Conservation (phyloP, 2,113 vertebrate species). For the Xiphias gladius region DNA sequence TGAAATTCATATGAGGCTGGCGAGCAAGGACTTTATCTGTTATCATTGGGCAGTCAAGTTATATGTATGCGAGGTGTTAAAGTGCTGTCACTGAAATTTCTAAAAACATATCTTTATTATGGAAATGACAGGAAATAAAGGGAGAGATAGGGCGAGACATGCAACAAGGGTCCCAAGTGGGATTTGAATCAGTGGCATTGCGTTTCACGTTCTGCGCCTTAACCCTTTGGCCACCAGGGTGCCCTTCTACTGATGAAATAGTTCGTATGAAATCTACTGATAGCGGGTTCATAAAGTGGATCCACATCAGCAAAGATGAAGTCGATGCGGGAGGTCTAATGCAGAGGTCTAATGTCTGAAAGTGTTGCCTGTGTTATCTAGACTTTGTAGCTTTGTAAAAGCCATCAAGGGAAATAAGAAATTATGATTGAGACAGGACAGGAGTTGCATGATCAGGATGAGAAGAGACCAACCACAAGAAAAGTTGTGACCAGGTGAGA, state of each 20-base stretch:
- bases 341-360: neutral
- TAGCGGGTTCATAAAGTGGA: neutral
- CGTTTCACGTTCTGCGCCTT: neutral
- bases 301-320: neutral
- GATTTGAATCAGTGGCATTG: neutral
- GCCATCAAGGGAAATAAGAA: slow-evolving; percentile 26
- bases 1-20: neutral
- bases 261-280: slow-evolving; percentile 14
- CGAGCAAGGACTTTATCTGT: neutral
- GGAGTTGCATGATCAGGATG: neutral
- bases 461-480: neutral
- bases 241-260: neutral
- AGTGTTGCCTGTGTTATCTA: neutral
- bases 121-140: neutral
- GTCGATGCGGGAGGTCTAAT: neutral
- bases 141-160: neutral
- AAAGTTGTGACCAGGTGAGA: neutral
- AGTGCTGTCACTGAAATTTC: neutral
- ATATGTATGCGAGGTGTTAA: neutral
- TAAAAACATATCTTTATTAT: neutral
- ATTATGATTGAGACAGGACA: neutral
- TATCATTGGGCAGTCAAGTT: neutral
- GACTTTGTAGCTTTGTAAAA: neutral
- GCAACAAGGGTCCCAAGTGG: too few species aligned
- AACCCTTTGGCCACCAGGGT: neutral